Conservation (phyloP, 1,140 invertebrate genomes). For the Neodiprion virginianus region DNA sequence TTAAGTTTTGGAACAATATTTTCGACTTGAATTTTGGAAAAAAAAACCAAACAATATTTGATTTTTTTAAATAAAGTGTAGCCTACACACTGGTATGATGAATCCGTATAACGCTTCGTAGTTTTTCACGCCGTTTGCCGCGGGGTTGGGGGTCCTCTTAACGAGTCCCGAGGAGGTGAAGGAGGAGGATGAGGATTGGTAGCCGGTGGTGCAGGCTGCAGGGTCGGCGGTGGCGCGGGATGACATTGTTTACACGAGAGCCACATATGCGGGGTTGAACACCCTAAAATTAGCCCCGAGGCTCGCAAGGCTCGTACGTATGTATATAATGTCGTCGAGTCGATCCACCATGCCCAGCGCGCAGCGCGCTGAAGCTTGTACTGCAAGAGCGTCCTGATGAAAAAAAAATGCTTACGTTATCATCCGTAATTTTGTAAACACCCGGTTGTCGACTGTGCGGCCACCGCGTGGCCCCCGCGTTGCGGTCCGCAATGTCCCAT, state of each 20-base stretch:
- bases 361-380: neutral
- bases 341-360: neutral
- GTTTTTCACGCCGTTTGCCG: too few species aligned
- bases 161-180: neutral
- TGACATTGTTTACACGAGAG: conserved; percentile 7
- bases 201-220: neutral
- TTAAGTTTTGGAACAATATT: too few species aligned
- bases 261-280: conserved; percentile 46
- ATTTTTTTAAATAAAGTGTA: too few species aligned
- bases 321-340: neutral
- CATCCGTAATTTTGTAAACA: conserved; percentile 62
- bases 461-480: conserved; percentile 15
- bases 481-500: conserved; percentile 16
- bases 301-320: conserved; percentile 5
- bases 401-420: conserved; percentile 64
- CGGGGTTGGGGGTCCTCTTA: neutral
- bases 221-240: neutral
- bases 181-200: neutral
- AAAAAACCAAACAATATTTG: too few species aligned
- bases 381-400: conserved; percentile 34
- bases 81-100: too few species aligned
- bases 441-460: conserved; percentile 6
- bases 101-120: too few species aligned
- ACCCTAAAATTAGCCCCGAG: conserved; percentile 61
- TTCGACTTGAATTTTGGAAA: too few species aligned